A percentile compares a stretch with the other conserved stretches of the same genome.
Conservation (phyloP, 1,140 invertebrate species). For the Carposina sasakii region DNA sequence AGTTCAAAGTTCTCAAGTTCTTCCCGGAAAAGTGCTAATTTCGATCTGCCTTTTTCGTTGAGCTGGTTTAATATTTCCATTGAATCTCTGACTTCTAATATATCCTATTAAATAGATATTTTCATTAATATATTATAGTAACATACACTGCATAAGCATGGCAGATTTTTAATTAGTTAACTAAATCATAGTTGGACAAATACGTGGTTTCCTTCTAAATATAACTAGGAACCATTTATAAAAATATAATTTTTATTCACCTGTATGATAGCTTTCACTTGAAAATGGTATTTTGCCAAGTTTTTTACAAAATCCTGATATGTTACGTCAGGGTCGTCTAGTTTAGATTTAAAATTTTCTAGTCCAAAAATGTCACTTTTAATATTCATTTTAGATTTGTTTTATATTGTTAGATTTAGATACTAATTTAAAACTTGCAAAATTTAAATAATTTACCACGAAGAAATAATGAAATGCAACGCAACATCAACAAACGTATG, state of each 20-base stretch:
- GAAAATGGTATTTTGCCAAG: slow-evolving; percentile 80
- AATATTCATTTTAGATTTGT: slow-evolving; percentile 35
- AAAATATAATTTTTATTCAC: slow-evolving; percentile 60
- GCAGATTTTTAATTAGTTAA: too few relatives aligned
- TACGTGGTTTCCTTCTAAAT: too few relatives aligned
- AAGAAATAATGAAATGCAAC: too few relatives aligned
- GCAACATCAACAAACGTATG: too few relatives aligned
- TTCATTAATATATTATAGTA: too few relatives aligned
- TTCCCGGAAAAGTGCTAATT: slow-evolving; percentile 77
- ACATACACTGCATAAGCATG: too few relatives aligned
- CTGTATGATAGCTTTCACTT: slow-evolving; percentile 85
- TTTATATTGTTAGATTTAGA: too few relatives aligned
- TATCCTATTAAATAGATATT: slow-evolving; percentile 46
- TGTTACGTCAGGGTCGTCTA: slow-evolving; percentile 38
- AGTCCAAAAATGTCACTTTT: slow-evolving; percentile 29
- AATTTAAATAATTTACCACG: too few relatives aligned
- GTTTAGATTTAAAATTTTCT: slow-evolving; percentile 33
- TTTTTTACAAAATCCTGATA: slow-evolving; percentile 69
- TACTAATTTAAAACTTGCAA: too few relatives aligned
- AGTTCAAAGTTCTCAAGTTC: slow-evolving; percentile 79
- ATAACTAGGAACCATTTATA: slow-evolving; percentile 8
- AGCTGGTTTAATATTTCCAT: slow-evolving; percentile 79
- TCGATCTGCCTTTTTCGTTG: slow-evolving; percentile 80
- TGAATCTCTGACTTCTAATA: slow-evolving; percentile 75
- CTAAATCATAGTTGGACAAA: too few relatives aligned